Conservation (phyloP, 1,140 invertebrate genomes). For the Drosophila insularis region DNA sequence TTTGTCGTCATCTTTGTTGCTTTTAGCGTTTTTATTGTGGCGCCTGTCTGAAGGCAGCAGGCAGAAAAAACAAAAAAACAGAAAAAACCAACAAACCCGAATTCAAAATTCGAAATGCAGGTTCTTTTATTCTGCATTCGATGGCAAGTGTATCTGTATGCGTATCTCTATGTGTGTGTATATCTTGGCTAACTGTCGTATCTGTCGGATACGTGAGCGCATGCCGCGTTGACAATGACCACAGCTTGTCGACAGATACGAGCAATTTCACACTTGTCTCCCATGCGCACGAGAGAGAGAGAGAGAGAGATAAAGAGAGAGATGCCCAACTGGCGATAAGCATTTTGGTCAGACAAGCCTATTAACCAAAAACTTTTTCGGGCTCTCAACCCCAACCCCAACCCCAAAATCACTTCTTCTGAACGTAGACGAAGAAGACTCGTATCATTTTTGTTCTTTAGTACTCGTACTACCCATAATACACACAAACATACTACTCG, state of each 20-base stretch:
- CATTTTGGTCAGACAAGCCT: conserved; percentile 29
- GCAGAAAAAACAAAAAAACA: not conserved
- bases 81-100: not conserved
- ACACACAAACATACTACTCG: conserved; percentile 19
- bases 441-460: conserved; percentile 22
- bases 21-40: conserved; percentile 77
- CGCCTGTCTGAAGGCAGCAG: conserved; percentile 64
- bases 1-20: conserved; percentile 78
- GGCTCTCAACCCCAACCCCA: not conserved
- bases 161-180: conserved; percentile 39
- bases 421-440: conserved; percentile 22
- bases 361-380: conserved; percentile 78
- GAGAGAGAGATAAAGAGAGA: conserved; percentile 52
- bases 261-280: conserved; percentile 80
- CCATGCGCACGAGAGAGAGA: conserved; percentile 33
- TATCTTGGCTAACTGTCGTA: conserved; percentile 27
- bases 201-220: conserved; percentile 27
- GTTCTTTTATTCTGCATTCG: conserved; percentile 29
- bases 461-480: not conserved
- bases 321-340: conserved; percentile 65
- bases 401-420: not conserved
- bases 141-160: not conserved
- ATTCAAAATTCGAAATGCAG: conserved; percentile 24
- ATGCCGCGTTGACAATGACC: conserved; percentile 67
- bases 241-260: conserved; percentile 82